Evolutionary conservation across 23 tunicate species (phyloP).

Genomic region (Clavelina lepadiformis): DNA sequence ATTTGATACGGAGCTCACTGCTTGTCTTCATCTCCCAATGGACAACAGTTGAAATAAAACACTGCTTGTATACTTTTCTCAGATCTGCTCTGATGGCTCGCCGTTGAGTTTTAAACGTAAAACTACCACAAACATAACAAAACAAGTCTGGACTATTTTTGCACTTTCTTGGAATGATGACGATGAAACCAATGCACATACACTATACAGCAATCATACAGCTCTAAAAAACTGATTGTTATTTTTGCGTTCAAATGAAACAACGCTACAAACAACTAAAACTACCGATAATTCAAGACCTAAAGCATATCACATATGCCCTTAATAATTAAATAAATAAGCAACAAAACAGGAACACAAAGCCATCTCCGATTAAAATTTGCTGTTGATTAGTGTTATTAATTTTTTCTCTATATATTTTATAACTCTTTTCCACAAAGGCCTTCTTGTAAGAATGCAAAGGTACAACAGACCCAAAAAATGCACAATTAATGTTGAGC

Average conservation of each 20-base stretch:
- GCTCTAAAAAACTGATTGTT: too few species aligned
- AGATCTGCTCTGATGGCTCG: neutral
- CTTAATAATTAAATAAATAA: neutral
- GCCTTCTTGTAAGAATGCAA: too few species aligned
- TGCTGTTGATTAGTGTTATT: too few species aligned
- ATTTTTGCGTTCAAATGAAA: neutral
- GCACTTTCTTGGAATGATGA: conserved; percentile 2
- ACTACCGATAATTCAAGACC: conserved; percentile 2
- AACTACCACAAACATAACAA: neutral
- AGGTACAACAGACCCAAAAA: too few species aligned
- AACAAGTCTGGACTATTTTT: too few species aligned
- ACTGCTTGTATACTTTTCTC: conserved; percentile 4
- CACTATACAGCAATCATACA: too few species aligned
- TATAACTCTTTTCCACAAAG: too few species aligned
- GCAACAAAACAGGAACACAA: too few species aligned
- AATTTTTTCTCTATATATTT: too few species aligned
- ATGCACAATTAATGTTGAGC: too few species aligned
- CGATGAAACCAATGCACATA: too few species aligned
- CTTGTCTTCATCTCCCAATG: conserved; percentile 6
- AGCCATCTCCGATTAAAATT: too few species aligned
- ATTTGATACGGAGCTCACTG: neutral
- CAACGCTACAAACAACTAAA: conserved; percentile 8
- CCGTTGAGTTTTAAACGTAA: conserved; percentile 6
- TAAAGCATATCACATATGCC: neutral
- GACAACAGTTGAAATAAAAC: neutral